Evolutionary conservation across 2,797 vertebrate species (phyloP).

Genomic region (Clarias pachynema): DNA sequence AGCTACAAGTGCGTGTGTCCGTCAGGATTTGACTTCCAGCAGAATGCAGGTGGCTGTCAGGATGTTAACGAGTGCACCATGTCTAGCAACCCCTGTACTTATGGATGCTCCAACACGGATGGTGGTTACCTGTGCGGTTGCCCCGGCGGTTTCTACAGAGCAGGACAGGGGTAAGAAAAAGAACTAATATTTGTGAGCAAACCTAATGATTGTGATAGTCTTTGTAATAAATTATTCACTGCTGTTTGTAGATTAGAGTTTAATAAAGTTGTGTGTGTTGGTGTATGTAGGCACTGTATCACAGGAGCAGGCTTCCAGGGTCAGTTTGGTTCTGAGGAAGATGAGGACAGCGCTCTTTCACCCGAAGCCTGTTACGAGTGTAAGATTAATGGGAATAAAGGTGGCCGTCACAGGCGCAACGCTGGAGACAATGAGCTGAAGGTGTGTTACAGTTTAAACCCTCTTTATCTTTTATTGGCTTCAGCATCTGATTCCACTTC

Average conservation of each 20-base stretch:
- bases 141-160: conserved; percentile 86
- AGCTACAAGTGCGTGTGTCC: conserved; percentile 84
- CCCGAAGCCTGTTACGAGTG: conserved; percentile 92
- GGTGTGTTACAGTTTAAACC: conserved; percentile 68
- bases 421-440: conserved; percentile 69
- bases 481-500: neutral
- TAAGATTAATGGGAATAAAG: conserved; percentile 87
- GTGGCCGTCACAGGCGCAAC: conserved; percentile 78
- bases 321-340: conserved; percentile 71
- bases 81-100: conserved; percentile 77
- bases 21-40: conserved; percentile 81
- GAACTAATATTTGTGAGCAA: neutral
- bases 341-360: conserved; percentile 82
- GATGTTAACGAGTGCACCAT: conserved; percentile 80
- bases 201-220: neutral
- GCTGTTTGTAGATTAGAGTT: neutral
- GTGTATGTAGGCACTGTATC: conserved; percentile 83
- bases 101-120: conserved; percentile 83
- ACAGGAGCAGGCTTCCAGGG: conserved; percentile 83
- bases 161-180: conserved; percentile 87
- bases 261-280: conserved; percentile 13
- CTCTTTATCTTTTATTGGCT: neutral
- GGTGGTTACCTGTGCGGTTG: conserved; percentile 85
- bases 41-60: conserved; percentile 75
- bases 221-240: neutral